phyloP scores from a whole-genome alignment of 2,113 vertebrate species.

The Elephas maximus region DNA sequence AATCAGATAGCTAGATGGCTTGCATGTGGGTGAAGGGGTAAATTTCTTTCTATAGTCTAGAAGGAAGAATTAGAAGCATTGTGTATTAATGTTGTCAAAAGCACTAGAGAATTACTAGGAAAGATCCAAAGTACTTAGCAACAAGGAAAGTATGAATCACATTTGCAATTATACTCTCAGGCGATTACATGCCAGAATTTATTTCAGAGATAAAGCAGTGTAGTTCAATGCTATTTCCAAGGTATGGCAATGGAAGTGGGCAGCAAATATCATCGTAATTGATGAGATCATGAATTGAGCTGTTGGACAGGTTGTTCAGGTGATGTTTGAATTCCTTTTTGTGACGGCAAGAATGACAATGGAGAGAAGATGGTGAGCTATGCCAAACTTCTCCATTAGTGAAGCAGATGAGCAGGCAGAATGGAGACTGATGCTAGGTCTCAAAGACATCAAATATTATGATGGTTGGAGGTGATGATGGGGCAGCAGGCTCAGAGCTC shows the following conservation, averaged over 20 bases:
- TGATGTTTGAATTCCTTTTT: neutral
- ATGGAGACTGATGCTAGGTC: no score
- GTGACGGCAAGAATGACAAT: neutral
- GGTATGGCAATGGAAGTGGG: neutral
- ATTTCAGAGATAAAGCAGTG: neutral
- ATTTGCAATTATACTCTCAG: neutral
- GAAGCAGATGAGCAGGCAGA: no score
- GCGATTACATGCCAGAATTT: neutral
- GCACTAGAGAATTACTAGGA: neutral
- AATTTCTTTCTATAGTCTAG: constrained; percentile 2
- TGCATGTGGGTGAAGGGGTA: neutral
- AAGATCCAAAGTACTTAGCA: neutral
- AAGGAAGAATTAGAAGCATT: constrained; percentile 1
- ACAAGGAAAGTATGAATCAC: neutral
- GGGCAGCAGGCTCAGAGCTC: neutral
- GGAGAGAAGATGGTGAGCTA: neutral
- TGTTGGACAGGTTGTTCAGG: neutral
- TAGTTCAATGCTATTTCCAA: neutral
- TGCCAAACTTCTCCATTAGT: neutral
- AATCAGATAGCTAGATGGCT: neutral
- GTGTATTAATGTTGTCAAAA: neutral
- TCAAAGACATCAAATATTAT: neutral
- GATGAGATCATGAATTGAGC: neutral
- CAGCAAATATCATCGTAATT: neutral
- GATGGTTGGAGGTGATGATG: neutral